phyloP scores from a whole-genome alignment of 2,797 vertebrate genomes.

The Takifugu ocellatus region DNA sequence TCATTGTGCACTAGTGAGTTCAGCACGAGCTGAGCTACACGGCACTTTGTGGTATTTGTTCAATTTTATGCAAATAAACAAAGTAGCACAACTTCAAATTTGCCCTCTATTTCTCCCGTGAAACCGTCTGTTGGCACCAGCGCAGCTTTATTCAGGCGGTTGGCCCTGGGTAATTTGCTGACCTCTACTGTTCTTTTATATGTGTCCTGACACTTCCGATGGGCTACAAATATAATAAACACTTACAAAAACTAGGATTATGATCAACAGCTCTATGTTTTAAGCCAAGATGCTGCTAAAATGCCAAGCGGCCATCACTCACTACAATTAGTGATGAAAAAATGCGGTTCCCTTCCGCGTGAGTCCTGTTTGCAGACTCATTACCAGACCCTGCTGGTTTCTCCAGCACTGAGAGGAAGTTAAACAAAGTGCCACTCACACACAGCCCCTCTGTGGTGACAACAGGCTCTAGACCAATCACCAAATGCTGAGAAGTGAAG shows the following conservation, averaged over 20 bases:
- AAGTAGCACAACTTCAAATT: slow-evolving; percentile 47
- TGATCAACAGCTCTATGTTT: not conserved
- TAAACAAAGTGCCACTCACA: slow-evolving; percentile 78
- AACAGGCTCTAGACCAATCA: slow-evolving; percentile 65
- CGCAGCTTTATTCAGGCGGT: slow-evolving; percentile 27
- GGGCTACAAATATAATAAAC: not conserved
- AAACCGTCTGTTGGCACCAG: slow-evolving; percentile 29
- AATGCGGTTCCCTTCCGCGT: slow-evolving; percentile 49
- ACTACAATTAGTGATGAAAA: slow-evolving; percentile 68
- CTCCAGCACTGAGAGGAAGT: slow-evolving; percentile 77
- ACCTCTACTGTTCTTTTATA: slow-evolving; percentile 8
- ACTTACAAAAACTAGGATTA: not conserved
- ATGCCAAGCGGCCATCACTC: slow-evolving; percentile 35
- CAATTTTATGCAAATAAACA: slow-evolving; percentile 72
- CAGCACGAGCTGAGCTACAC: slow-evolving; percentile 59
- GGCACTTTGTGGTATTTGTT: slow-evolving; percentile 58
- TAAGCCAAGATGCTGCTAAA: slow-evolving; percentile 13
- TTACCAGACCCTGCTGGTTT: slow-evolving; percentile 77
- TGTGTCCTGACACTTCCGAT: not conserved
- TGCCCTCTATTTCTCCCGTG: slow-evolving; percentile 40
- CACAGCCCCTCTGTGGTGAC: slow-evolving; percentile 63
- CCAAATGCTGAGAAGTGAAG: slow-evolving; percentile 71
- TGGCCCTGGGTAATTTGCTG: slow-evolving; percentile 15
- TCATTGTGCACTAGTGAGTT: slow-evolving; percentile 66
- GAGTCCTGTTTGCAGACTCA: slow-evolving; percentile 79